Conservation (phyloP, 2,797 vertebrate species). For the Semaprochilodus insignis region DNA sequence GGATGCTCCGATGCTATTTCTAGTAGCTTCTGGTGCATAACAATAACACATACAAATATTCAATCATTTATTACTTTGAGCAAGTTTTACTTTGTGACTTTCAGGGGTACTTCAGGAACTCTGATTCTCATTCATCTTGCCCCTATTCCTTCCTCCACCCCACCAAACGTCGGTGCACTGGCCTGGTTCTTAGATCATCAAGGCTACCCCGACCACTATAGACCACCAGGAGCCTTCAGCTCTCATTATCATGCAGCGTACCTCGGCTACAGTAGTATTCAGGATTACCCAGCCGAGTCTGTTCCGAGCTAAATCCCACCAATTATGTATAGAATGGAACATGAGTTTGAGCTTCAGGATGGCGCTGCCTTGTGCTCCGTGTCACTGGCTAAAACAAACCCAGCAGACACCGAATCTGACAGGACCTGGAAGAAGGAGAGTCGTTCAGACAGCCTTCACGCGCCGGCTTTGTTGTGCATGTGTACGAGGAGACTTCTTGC, state of each 20-base stretch:
- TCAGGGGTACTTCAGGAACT: too few relatives aligned
- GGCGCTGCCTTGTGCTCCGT: not conserved
- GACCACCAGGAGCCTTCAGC: not conserved
- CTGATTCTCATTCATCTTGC: too few relatives aligned
- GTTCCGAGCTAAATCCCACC: not conserved
- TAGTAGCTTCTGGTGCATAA: too few relatives aligned
- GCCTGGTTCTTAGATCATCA: too few relatives aligned
- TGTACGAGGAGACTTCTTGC: slow-evolving; percentile 9
- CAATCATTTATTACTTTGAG: too few relatives aligned
- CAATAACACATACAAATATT: too few relatives aligned
- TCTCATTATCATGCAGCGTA: not conserved
- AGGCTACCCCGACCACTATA: not conserved
- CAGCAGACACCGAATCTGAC: not conserved
- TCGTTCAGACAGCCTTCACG: not conserved
- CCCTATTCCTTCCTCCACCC: too few relatives aligned
- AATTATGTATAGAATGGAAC: not conserved
- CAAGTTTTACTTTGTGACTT: too few relatives aligned
- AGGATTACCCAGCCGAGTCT: not conserved
- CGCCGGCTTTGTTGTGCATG: not conserved
- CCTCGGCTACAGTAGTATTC: not conserved
- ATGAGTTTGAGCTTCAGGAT: not conserved
- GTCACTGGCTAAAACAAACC: slow-evolving; percentile 2
- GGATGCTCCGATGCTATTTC: too few relatives aligned
- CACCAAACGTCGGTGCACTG: too few relatives aligned
- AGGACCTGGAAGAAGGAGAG: not conserved